Evolutionary conservation across 1,140 invertebrate genomes (phyloP).

Genomic region (Drosophila paulistorum): DNA sequence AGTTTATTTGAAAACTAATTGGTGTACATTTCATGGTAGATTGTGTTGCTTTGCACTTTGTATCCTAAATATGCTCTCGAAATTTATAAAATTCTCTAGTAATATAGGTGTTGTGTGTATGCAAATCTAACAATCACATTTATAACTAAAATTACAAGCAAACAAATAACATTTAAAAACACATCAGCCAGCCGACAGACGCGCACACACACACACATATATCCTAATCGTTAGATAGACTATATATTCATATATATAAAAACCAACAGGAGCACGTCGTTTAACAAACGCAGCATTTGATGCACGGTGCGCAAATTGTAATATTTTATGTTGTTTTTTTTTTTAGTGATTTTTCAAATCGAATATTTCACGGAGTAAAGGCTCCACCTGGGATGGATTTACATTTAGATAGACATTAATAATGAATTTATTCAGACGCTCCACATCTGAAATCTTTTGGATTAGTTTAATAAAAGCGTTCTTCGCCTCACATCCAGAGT

Average conservation of each 20-base stretch:
- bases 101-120: constrained; percentile 20
- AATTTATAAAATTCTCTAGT: constrained; percentile 75
- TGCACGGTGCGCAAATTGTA: constrained; percentile 39
- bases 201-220: neutral
- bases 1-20: constrained; percentile 76
- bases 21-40: constrained; percentile 51
- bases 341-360: constrained; percentile 88
- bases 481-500: constrained; percentile 92
- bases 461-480: constrained; percentile 93
- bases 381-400: constrained; percentile 94
- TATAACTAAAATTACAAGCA: constrained; percentile 76
- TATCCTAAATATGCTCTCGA: constrained; percentile 80
- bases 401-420: constrained; percentile 94
- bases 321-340: constrained; percentile 16
- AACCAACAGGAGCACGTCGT: constrained; percentile 62
- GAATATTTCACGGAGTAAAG: constrained; percentile 95
- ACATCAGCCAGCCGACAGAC: constrained; percentile 46
- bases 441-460: constrained; percentile 93
- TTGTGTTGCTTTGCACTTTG: constrained; percentile 77
- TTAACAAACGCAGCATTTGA: constrained; percentile 54
- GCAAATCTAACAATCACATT: constrained; percentile 79
- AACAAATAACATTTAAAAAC: constrained; percentile 59
- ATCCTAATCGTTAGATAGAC: constrained; percentile 27
- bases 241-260: constrained; percentile 42
- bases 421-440: constrained; percentile 90